These are phyloP conservation scores for Drosophila lutescens DNA, from an alignment of 2,888 invertebrate genomes.

Conservation along the genomic window DNA sequence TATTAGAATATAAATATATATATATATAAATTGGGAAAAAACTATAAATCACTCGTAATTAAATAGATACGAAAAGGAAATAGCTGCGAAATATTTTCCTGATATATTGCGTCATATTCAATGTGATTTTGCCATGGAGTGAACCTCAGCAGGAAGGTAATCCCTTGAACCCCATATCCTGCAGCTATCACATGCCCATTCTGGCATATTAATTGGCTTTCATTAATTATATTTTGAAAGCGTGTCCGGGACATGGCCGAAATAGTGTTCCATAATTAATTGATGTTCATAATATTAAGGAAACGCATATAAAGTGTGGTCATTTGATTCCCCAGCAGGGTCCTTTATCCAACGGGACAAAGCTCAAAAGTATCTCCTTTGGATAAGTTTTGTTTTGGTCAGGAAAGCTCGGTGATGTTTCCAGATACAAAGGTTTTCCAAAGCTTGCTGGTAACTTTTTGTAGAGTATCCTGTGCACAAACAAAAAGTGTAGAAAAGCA, in stretches of 20 bases:
- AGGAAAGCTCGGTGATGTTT: no score
- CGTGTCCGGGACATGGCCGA: conserved; percentile 28
- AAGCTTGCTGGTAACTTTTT: not conserved
- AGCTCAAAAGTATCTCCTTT: conserved; percentile 1
- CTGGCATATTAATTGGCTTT: conserved; percentile 59
- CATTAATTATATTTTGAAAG: conserved; percentile 56
- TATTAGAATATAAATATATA: conserved; percentile 14
- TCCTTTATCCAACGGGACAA: not conserved
- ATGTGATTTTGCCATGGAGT: conserved; percentile 4
- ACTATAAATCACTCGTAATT: conserved; percentile 26
- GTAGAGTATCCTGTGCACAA: conserved; percentile 1
- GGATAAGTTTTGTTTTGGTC: not conserved
- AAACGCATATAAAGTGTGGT: conserved; percentile 21
- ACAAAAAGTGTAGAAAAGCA: not conserved
- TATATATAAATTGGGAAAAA: conserved; percentile 5
- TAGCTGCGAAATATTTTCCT: not conserved
- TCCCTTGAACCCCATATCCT: conserved; percentile 18
- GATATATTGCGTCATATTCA: conserved; percentile 22
- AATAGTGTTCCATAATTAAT: conserved; percentile 58
- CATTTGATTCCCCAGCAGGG: conserved; percentile 15
- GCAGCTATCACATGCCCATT: conserved; percentile 31
- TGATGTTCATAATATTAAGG: conserved; percentile 38
- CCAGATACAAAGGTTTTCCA: no score
- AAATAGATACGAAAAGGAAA: not conserved
- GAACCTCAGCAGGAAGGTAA: conserved; percentile 14